phyloP scores from a whole-genome alignment of 2,797 vertebrate genomes.

The Eptatretus atami region DNA sequence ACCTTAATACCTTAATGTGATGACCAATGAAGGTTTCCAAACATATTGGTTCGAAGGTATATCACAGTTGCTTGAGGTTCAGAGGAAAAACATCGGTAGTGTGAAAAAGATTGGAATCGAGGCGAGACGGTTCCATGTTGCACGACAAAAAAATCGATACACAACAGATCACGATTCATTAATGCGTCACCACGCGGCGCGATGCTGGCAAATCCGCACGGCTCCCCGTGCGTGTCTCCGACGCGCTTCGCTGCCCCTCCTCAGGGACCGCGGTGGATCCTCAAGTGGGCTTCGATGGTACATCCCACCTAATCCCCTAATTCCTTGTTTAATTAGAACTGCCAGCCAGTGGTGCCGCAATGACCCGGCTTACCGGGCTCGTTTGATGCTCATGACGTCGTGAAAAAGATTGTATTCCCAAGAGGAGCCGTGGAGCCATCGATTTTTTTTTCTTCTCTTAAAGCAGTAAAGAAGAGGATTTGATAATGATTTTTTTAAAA shows the following conservation, averaged over 20 bases:
- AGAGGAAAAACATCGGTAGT: no score
- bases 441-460: no score
- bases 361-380: neutral
- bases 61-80: no score
- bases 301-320: slow-evolving; percentile 31
- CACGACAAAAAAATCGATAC: slow-evolving; percentile 1
- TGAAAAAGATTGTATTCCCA: no score
- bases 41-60: no score
- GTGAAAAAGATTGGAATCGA: no score
- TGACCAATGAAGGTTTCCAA: no score
- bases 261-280: neutral
- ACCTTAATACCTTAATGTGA: no score
- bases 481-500: no score
- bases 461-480: no score
- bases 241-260: neutral
- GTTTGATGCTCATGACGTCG: neutral
- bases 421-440: no score
- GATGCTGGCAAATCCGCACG: slow-evolving; percentile 1
- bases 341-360: slow-evolving; percentile 15
- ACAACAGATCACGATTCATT: slow-evolving; percentile 5
- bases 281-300: slow-evolving; percentile 3
- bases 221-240: slow-evolving; percentile 1
- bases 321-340: slow-evolving; percentile 45
- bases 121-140: no score
- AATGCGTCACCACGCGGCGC: slow-evolving; percentile 5